Percentiles rank a stretch among this genome's conserved stretches.
Evolutionary conservation across 2,888 invertebrate genomes (phyloP).

Genomic region (Ariolimax columbianus): DNA sequence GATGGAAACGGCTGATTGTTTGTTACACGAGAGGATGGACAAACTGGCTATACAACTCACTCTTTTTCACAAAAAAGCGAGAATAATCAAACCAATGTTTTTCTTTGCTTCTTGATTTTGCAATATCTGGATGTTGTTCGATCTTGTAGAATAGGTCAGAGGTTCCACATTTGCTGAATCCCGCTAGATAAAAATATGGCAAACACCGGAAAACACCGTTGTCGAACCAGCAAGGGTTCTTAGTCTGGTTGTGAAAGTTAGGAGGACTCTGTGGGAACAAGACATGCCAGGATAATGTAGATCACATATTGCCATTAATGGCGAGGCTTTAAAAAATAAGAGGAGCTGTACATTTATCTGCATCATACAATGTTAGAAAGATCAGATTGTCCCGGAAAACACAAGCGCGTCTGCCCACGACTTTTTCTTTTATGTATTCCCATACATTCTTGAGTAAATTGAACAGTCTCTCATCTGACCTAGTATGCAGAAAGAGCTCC

Average conservation of each 20-base stretch:
- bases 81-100: conserved; percentile 51
- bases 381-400: too few species aligned
- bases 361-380: too few species aligned
- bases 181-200: conserved; percentile 52
- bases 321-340: too few species aligned
- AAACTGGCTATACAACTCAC: not conserved
- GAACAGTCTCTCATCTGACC: too few species aligned
- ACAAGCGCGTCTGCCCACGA: too few species aligned
- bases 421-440: too few species aligned
- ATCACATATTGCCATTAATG: too few species aligned
- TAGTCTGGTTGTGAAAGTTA: conserved; percentile 38
- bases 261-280: conserved; percentile 37
- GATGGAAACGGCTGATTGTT: not conserved
- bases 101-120: not conserved
- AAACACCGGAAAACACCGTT: conserved; percentile 46
- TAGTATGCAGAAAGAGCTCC: too few species aligned
- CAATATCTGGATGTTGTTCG: conserved; percentile 26
- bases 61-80: not conserved
- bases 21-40: not conserved
- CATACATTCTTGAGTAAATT: too few species aligned
- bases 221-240: conserved; percentile 53
- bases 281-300: too few species aligned
- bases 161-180: conserved; percentile 48
- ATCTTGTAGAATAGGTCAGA: conserved; percentile 45
- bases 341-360: too few species aligned